These are phyloP conservation scores for Eulemur macaco DNA, from an alignment of 2,113 vertebrate genomes.

Conservation along the genomic window DNA sequence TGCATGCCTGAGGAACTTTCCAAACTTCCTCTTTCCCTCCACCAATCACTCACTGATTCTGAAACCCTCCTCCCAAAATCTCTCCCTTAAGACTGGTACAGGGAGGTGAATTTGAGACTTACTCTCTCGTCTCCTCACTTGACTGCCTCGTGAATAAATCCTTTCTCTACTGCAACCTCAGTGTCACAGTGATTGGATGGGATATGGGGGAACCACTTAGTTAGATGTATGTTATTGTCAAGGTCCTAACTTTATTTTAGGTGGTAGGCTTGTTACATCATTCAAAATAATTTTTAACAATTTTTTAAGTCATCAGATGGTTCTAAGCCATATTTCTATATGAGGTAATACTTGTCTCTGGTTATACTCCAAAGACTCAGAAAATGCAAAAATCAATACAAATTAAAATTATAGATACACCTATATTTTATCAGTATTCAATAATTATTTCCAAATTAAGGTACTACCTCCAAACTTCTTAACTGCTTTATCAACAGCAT, in stretches of 20 bases:
- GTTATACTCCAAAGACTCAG: not conserved
- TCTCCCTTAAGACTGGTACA: no score
- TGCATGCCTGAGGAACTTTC: no score
- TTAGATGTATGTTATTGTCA: not conserved
- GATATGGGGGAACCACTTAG: not conserved
- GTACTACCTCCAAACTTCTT: slow-evolving; percentile 93
- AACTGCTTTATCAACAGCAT: slow-evolving; percentile 91
- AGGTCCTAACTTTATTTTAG: not conserved
- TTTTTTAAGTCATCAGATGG: not conserved
- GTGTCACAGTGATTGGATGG: not conserved
- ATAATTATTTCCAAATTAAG: slow-evolving; percentile 41
- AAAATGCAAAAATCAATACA: not conserved
- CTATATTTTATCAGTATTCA: not conserved
- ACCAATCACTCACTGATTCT: no score
- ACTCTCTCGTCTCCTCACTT: no score
- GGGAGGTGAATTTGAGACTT: no score
- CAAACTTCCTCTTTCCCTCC: no score
- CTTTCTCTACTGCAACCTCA: no score
- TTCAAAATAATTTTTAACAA: slow-evolving; percentile 29
- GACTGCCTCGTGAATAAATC: no score
- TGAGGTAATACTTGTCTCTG: not conserved
- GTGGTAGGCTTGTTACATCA: not conserved
- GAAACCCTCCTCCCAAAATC: no score
- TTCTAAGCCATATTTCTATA: not conserved
- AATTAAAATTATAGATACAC: slow-evolving; percentile 5